Evolutionary conservation across 2,797 vertebrate genomes (phyloP).

Genomic region (Enteromius mattozi): DNA sequence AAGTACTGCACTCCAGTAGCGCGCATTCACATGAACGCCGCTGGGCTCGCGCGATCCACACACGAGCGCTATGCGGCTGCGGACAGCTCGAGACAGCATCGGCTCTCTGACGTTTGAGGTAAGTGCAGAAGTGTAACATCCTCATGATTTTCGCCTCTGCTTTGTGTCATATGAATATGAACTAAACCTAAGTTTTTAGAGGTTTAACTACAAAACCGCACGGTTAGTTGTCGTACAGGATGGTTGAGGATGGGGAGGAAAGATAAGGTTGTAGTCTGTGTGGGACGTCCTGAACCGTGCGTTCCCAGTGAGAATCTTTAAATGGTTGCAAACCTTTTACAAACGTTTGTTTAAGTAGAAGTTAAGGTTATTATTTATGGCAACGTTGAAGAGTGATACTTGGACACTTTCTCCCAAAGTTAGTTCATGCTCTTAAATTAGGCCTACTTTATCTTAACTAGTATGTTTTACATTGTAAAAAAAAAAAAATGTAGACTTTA

Average conservation of each 20-base stretch:
- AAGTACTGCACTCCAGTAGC: constrained; percentile 40
- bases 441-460: neutral
- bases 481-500: neutral
- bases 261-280: neutral
- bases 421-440: neutral
- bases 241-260: constrained; percentile 20
- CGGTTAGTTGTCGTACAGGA: neutral
- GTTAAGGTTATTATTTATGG: neutral
- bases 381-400: neutral
- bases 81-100: constrained; percentile 32
- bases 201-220: constrained; percentile 1
- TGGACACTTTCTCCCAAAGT: neutral
- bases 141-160: neutral
- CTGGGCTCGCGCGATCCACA: constrained; percentile 23
- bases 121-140: neutral
- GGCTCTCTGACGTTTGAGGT: constrained; percentile 26
- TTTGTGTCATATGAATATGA: constrained; percentile 9
- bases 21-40: constrained; percentile 44
- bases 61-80: constrained; percentile 46
- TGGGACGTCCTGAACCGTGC: constrained; percentile 34
- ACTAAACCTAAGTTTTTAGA: constrained; percentile 1
- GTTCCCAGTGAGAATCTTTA: neutral
- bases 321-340: neutral
- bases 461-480: neutral
- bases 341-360: neutral